Evolutionary conservation across 2,888 invertebrate genomes (phyloP).

Genomic region (Cremastobaeus sp.): DNA sequence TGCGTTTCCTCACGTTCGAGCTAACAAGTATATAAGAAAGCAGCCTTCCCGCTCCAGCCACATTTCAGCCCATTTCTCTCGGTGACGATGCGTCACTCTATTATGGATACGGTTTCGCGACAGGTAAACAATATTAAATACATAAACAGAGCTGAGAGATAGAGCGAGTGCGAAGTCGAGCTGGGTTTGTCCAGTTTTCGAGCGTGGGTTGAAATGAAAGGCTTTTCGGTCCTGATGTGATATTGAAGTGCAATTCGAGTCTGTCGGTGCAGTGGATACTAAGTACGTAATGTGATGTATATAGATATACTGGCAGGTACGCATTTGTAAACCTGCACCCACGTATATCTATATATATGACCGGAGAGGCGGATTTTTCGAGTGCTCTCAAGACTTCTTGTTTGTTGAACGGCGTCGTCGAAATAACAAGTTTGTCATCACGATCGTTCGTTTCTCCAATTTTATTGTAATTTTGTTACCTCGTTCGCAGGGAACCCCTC

Average conservation of each 20-base stretch:
- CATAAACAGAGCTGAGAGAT: conserved; percentile 8
- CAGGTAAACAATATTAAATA: conserved; percentile 57
- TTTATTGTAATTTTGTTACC: conserved; percentile 35
- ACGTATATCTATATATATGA: neutral
- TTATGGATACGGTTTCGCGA: conserved; percentile 61
- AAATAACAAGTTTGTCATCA: conserved; percentile 33
- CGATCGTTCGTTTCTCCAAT: conserved; percentile 32
- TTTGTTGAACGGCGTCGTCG: conserved; percentile 27
- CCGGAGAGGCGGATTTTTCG: conserved; percentile 11
- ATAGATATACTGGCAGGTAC: conserved; percentile 1
- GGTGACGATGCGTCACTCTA: conserved; percentile 59
- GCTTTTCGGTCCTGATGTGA: conserved; percentile 23
- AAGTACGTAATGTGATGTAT: conserved; percentile 27
- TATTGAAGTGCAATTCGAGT: conserved; percentile 35
- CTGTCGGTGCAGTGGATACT: conserved; percentile 32
- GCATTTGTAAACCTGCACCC: neutral
- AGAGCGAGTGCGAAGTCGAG: neutral
- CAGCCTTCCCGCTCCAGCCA: conserved; percentile 66
- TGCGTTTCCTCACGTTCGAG: conserved; percentile 50
- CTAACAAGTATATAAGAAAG: conserved; percentile 70
- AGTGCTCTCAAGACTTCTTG: conserved; percentile 25
- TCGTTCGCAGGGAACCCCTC: conserved; percentile 25
- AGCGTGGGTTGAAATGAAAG: neutral
- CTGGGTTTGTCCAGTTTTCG: neutral
- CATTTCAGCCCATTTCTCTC: conserved; percentile 68